A percentile compares a stretch with the other conserved stretches of the same genome.
phyloP scores from a whole-genome alignment of 2,797 vertebrate genomes.

The Spea hammondii region DNA sequence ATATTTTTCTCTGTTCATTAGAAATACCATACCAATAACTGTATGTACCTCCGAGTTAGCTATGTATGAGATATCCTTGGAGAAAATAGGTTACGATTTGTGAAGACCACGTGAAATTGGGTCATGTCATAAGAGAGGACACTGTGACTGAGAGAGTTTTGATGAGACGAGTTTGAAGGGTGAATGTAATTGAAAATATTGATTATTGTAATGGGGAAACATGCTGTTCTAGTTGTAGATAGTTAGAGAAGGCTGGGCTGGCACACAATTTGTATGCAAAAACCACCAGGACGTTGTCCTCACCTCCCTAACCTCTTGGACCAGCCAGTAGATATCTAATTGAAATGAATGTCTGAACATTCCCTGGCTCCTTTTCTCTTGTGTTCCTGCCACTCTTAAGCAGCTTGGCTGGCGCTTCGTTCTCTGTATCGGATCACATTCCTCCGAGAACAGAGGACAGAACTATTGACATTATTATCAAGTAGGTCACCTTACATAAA shows the following conservation, averaged over 20 bases:
- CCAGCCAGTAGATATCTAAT: background rate
- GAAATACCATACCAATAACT: too few species aligned
- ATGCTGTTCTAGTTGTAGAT: background rate
- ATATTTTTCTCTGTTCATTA: too few species aligned
- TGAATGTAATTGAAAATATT: conserved; percentile 8
- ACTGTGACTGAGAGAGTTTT: background rate
- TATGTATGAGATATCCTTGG: too few species aligned
- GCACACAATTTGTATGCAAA: background rate
- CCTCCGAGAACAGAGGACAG: conserved; percentile 1
- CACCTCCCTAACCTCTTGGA: background rate
- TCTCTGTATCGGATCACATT: background rate
- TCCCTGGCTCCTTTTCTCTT: background rate
- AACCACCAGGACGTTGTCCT: background rate
- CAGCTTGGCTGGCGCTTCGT: background rate
- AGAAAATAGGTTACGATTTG: too few species aligned
- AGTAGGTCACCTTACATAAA: conserved; percentile 2
- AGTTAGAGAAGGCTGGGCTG: background rate
- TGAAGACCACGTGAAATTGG: too few species aligned
- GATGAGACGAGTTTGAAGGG: background rate
- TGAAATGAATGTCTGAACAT: background rate
- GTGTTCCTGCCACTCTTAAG: background rate
- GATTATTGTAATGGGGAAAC: background rate
- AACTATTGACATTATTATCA: conserved; percentile 6
- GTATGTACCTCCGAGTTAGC: too few species aligned
- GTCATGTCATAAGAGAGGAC: background rate